A percentile compares a stretch with the other conserved stretches of the same genome.
These are phyloP conservation scores for Cephalopachus bancanus DNA, from an alignment of 2,797 vertebrate genomes.

Conservation along the genomic window DNA sequence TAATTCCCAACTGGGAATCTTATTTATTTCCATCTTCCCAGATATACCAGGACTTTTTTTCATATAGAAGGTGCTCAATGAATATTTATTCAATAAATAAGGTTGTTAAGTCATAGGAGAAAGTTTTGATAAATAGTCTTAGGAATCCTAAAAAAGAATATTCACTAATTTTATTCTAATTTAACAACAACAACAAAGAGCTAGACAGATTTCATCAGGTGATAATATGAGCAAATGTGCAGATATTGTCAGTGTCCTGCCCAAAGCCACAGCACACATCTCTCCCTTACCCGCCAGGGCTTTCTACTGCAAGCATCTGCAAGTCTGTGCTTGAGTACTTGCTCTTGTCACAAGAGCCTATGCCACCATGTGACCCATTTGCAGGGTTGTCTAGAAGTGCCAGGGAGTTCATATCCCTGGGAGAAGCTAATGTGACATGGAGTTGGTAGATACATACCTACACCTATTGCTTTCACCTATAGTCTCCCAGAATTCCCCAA, in stretches of 20 bases:
- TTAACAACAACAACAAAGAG: background rate
- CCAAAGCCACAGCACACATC: rapidly evolving
- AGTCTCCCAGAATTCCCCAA: background rate
- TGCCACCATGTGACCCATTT: background rate
- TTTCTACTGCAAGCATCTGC: background rate
- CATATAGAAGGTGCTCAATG: background rate
- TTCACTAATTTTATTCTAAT: background rate
- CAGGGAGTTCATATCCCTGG: background rate
- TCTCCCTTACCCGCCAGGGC: background rate
- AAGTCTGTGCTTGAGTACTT: background rate
- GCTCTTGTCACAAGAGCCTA: background rate
- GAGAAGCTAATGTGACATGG: background rate
- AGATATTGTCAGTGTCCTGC: background rate
- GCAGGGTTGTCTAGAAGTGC: background rate
- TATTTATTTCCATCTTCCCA: background rate
- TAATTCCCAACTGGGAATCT: background rate
- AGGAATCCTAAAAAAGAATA: background rate
- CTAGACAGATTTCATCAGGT: background rate
- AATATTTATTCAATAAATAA: background rate
- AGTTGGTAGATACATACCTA: background rate
- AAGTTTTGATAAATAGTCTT: background rate
- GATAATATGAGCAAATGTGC: background rate
- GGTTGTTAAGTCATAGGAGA: background rate
- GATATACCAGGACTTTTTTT: background rate
- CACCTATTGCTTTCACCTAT: no score